A percentile compares a stretch with the other conserved stretches of the same genome.
These are phyloP conservation scores for Ambastaia sidthimunki DNA, from an alignment of 2,797 vertebrate genomes.

Conservation along the genomic window DNA sequence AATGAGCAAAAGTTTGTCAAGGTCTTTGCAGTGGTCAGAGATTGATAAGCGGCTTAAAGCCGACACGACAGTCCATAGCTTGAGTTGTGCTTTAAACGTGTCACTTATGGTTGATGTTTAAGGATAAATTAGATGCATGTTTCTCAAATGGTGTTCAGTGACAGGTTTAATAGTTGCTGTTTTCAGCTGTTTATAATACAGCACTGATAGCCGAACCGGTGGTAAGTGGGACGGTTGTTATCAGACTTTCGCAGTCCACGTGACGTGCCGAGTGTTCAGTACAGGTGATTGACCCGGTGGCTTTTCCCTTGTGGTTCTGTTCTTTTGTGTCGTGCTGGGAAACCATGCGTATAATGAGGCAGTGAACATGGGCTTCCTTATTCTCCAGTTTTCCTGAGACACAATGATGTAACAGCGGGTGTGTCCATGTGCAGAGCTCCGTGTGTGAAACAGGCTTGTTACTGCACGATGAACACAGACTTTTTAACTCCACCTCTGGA, in stretches of 20 bases:
- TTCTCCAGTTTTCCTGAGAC: neutral
- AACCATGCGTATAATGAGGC: constrained; percentile 12
- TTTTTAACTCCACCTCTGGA: constrained; percentile 2
- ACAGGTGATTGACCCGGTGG: neutral
- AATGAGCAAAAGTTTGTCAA: constrained; percentile 21
- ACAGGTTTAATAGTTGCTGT: neutral
- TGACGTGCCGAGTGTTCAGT: neutral
- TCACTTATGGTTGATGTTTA: neutral
- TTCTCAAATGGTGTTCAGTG: neutral
- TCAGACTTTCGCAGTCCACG: constrained; percentile 5
- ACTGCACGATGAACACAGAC: constrained; percentile 19
- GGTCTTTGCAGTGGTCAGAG: constrained; percentile 20
- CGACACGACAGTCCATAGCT: neutral
- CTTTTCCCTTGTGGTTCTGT: constrained; percentile 39
- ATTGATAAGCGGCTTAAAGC: neutral
- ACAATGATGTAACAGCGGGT: constrained; percentile 42
- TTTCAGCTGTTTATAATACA: neutral
- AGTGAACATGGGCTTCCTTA: constrained; percentile 14
- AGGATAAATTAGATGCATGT: neutral
- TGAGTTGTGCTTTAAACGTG: neutral
- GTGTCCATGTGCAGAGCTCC: constrained; percentile 7
- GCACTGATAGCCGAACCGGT: neutral
- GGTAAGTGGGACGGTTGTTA: neutral
- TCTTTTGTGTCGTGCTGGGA: constrained; percentile 41
- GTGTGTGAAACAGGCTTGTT: constrained; percentile 31